These are phyloP conservation scores for Euthynnus affinis DNA, from an alignment of 2,797 vertebrate genomes.

Conservation along the genomic window DNA sequence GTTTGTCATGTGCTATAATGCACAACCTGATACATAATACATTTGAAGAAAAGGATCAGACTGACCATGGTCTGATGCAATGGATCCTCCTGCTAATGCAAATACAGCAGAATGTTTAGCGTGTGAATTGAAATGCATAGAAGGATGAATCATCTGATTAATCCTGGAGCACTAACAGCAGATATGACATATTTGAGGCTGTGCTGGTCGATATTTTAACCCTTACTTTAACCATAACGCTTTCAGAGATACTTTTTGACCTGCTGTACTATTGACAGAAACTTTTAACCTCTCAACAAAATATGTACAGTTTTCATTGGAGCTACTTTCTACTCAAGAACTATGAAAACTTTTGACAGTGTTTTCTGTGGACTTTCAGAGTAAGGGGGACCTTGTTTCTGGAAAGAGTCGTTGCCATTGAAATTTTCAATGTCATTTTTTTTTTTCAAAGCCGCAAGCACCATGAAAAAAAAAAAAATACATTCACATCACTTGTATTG, in stretches of 20 bases:
- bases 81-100: no score
- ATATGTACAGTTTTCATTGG: background rate
- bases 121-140: no score
- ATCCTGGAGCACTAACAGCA: background rate
- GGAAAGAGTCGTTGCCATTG: background rate
- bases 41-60: no score
- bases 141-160: no score
- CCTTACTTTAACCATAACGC: background rate
- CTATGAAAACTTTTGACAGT: background rate
- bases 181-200: background rate
- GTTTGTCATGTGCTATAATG: no score
- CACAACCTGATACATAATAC: no score
- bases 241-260: background rate
- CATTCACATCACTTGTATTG: background rate
- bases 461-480: background rate
- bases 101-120: no score
- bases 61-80: no score
- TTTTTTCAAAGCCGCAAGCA: background rate
- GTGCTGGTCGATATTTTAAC: background rate
- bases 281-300: background rate
- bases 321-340: background rate
- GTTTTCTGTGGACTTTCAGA: background rate
- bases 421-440: no score
- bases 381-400: background rate
- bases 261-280: background rate